These are phyloP conservation scores for Rhagonycha lutea DNA, from an alignment of 2,888 invertebrate species.

Conservation along the genomic window DNA sequence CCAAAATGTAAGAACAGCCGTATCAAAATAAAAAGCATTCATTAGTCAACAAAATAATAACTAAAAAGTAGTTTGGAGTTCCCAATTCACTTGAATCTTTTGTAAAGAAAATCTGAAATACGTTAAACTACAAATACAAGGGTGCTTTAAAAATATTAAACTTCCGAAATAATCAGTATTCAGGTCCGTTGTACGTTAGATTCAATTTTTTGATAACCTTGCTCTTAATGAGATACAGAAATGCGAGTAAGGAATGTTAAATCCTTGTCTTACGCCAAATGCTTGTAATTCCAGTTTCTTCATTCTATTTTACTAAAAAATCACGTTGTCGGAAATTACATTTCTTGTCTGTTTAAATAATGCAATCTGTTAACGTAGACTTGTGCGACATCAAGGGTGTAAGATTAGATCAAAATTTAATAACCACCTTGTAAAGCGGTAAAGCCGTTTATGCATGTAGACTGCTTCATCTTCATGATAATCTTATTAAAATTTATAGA, in stretches of 20 bases:
- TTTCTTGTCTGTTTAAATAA: constrained; percentile 44
- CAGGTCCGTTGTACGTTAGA: constrained; percentile 28
- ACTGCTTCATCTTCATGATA: constrained; percentile 40
- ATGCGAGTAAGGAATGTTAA: constrained; percentile 32
- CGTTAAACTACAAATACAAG: neutral
- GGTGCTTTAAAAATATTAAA: constrained; percentile 27
- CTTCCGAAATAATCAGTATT: constrained; percentile 30
- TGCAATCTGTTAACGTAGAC: constrained; percentile 44
- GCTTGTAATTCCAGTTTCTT: constrained; percentile 30
- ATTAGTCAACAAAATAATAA: neutral
- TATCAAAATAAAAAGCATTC: neutral
- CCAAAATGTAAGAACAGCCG: neutral
- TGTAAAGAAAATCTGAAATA: neutral
- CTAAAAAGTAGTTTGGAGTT: neutral
- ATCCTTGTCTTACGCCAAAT: constrained; percentile 31
- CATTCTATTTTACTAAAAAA: constrained; percentile 36
- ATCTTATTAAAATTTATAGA: constrained; percentile 31
- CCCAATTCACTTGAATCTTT: neutral
- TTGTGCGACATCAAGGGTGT: constrained; percentile 40
- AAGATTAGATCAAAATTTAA: constrained; percentile 48
- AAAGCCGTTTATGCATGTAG: constrained; percentile 49
- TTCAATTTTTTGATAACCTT: constrained; percentile 32
- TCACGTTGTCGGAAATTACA: constrained; percentile 45
- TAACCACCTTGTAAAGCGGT: constrained; percentile 44
- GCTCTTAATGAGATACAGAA: constrained; percentile 30